These are phyloP conservation scores for Todiramphus chloris DNA, from an alignment of 2,113 vertebrate species.

Conservation along the genomic window DNA sequence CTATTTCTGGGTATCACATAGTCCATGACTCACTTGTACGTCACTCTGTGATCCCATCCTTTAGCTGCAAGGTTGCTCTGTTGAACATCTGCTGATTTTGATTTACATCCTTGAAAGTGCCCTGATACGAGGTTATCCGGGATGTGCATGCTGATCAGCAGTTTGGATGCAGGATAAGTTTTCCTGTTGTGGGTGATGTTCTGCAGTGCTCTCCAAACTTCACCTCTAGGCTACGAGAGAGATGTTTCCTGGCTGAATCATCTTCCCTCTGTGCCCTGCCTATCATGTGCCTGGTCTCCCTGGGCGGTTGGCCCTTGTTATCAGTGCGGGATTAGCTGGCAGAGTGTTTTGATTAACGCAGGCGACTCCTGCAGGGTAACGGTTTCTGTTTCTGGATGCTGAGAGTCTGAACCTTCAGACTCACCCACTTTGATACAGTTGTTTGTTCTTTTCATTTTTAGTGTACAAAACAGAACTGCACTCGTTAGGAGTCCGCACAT, in stretches of 20 bases:
- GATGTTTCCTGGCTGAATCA: not conserved
- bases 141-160: not conserved
- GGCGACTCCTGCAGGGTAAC: not conserved
- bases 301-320: not conserved
- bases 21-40: not conserved
- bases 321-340: not conserved
- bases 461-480: not conserved
- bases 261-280: not conserved
- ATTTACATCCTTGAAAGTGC: not conserved
- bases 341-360: not conserved
- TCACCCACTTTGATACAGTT: not conserved
- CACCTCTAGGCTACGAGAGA: not conserved
- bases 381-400: not conserved
- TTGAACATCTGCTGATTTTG: not conserved
- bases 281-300: not conserved
- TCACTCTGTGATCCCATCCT: not conserved
- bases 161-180: rapidly evolving
- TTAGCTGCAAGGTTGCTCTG: not conserved
- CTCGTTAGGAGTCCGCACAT: not conserved
- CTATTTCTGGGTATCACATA: not conserved
- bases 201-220: not conserved
- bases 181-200: not conserved
- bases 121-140: not conserved
- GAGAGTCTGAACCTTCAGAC: not conserved
- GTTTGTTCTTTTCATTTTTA: not conserved